These are phyloP conservation scores for Narcine bancroftii DNA, from an alignment of 2,113 vertebrate species.

Conservation along the genomic window DNA sequence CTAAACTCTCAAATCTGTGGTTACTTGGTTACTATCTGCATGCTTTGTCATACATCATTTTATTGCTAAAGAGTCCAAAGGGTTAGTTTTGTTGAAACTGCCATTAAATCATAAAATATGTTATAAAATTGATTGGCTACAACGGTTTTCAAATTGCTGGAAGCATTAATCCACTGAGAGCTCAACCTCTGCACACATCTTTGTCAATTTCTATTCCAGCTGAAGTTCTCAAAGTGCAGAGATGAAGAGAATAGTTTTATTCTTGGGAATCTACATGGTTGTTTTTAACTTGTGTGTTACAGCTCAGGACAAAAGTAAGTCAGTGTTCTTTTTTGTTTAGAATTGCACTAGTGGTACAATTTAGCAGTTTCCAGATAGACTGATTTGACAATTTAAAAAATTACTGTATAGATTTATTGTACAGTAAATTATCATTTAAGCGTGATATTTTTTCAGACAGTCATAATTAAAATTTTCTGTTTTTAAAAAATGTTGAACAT, in stretches of 20 bases:
- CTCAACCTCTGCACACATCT: neutral
- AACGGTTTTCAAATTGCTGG: neutral
- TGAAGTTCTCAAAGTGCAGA: conserved; percentile 11
- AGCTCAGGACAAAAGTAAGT: neutral
- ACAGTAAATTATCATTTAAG: neutral
- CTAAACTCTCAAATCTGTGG: conserved; percentile 11
- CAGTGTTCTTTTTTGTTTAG: neutral
- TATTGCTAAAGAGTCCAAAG: neutral
- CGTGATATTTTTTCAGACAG: neutral
- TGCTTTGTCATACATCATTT: neutral
- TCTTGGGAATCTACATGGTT: neutral
- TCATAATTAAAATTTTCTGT: neutral
- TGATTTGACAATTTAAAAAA: neutral
- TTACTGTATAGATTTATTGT: neutral
- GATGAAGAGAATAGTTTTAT: conserved; percentile 10
- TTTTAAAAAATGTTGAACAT: neutral
- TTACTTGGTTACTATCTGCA: conserved; percentile 27
- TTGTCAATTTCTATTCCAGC: neutral
- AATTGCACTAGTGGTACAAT: neutral
- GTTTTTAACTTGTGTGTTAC: neutral
- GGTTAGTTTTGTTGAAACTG: conserved; percentile 33
- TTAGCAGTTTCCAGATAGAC: neutral
- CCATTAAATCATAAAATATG: conserved; percentile 35
- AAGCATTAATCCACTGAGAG: neutral
- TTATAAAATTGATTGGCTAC: conserved; percentile 25